Evolutionary conservation across 2,888 invertebrate genomes (phyloP).

Genomic region (Drosophila silvestris): DNA sequence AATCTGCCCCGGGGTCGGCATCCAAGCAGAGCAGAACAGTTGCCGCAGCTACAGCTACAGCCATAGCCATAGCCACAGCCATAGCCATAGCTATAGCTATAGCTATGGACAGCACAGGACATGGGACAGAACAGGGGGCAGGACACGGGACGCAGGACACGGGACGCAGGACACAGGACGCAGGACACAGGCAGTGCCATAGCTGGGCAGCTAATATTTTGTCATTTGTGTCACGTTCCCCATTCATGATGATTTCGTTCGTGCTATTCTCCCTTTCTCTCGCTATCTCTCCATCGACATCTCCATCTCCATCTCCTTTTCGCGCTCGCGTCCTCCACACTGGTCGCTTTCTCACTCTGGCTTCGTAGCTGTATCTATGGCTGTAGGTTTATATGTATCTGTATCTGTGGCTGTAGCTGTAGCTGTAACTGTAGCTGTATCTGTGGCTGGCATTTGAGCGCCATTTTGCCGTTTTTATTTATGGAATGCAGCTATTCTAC

Average conservation of each 20-base stretch:
- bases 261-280: slow-evolving; percentile 16
- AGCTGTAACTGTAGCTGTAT: slow-evolving; percentile 33
- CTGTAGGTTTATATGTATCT: slow-evolving; percentile 10
- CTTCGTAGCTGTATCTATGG: slow-evolving; percentile 15
- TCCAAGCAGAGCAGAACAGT: slow-evolving; percentile 49
- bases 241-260: slow-evolving; percentile 80
- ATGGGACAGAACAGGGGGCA: slow-evolving; percentile 6
- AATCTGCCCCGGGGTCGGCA: slow-evolving; percentile 54
- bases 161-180: slow-evolving; percentile 12
- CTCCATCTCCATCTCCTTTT: slow-evolving; percentile 1
- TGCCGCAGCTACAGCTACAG: slow-evolving; percentile 28
- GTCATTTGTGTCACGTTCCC: slow-evolving; percentile 83
- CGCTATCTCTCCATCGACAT: neutral
- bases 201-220: slow-evolving; percentile 75
- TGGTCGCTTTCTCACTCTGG: slow-evolving; percentile 1
- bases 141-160: neutral
- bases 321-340: slow-evolving; percentile 5
- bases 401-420: slow-evolving; percentile 8
- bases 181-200: slow-evolving; percentile 44
- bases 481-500: slow-evolving; percentile 77
- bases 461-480: slow-evolving; percentile 79
- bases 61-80: slow-evolving; percentile 30
- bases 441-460: slow-evolving; percentile 61
- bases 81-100: slow-evolving; percentile 18
- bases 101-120: slow-evolving; percentile 20